These are phyloP conservation scores for Rosalia funebris DNA, from an alignment of 2,888 invertebrate species.

Conservation along the genomic window DNA sequence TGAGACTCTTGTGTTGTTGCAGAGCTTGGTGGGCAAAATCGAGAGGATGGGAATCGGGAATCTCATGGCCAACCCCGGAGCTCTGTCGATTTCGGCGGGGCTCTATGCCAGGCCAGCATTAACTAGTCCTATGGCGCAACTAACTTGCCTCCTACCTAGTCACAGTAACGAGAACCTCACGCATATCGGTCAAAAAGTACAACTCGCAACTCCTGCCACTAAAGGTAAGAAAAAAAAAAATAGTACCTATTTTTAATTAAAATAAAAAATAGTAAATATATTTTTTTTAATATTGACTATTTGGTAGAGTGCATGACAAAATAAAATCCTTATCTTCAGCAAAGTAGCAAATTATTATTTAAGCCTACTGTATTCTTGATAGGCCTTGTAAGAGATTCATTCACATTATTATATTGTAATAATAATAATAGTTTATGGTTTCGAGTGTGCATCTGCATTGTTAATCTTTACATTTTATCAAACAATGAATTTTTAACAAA, in stretches of 20 bases:
- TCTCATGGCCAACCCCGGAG: constrained; percentile 72
- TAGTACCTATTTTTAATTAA: background rate
- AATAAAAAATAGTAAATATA: background rate
- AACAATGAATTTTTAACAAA: too few species aligned
- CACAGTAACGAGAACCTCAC: constrained; percentile 51
- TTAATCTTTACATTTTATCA: too few species aligned
- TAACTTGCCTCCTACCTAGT: constrained; percentile 72
- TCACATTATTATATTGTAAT: too few species aligned
- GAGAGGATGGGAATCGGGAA: constrained; percentile 76
- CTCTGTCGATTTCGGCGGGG: constrained; percentile 72
- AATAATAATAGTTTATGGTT: too few species aligned
- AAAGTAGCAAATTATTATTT: too few species aligned
- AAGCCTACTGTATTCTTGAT: too few species aligned
- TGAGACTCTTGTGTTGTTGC: too few species aligned
- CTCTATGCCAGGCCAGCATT: constrained; percentile 70
- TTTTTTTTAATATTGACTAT: too few species aligned
- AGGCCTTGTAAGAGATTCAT: too few species aligned
- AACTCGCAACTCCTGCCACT: constrained; percentile 3
- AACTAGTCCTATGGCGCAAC: constrained; percentile 82
- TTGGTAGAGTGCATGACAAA: too few species aligned
- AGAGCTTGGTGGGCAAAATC: constrained; percentile 71
- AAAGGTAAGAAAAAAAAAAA: constrained; percentile 4
- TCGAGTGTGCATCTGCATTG: too few species aligned
- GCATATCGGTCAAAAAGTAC: constrained; percentile 44
- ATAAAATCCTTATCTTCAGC: too few species aligned